Percentiles rank a stretch among this genome's conserved stretches.
These are phyloP conservation scores for Thaumatotibia leucotreta DNA, from an alignment of 1,140 invertebrate species.

Conservation along the genomic window DNA sequence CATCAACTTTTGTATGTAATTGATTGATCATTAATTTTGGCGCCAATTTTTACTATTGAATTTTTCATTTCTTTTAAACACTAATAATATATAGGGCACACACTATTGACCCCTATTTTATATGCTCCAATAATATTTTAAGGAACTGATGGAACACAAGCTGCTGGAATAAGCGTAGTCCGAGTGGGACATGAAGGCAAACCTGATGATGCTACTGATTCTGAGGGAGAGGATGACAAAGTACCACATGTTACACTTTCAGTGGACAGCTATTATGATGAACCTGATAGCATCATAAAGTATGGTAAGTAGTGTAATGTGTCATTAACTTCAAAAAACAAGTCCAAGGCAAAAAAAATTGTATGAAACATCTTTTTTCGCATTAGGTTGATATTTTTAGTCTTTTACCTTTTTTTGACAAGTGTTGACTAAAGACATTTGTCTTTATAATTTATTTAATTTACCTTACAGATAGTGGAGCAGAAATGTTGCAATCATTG, in stretches of 20 bases:
- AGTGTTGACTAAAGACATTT: too few relatives aligned
- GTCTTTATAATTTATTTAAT: slow-evolving; percentile 16
- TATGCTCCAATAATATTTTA: slow-evolving; percentile 20
- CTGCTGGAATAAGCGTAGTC: slow-evolving; percentile 67
- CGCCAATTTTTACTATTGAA: slow-evolving; percentile 34
- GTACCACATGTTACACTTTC: slow-evolving; percentile 67
- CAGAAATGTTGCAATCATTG: slow-evolving; percentile 73
- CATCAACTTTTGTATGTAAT: background rate
- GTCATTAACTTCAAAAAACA: too few relatives aligned
- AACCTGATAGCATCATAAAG: slow-evolving; percentile 69
- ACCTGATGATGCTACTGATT: slow-evolving; percentile 71
- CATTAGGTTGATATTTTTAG: background rate
- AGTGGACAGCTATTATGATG: slow-evolving; percentile 70
- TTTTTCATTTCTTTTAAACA: too few relatives aligned
- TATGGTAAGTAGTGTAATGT: slow-evolving; percentile 70
- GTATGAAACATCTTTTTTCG: too few relatives aligned
- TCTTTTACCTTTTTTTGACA: too few relatives aligned
- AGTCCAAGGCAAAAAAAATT: too few relatives aligned
- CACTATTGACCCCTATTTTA: slow-evolving; percentile 42
- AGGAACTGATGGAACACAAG: slow-evolving; percentile 67
- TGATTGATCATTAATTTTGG: slow-evolving; percentile 18
- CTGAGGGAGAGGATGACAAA: slow-evolving; percentile 69
- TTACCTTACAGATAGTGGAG: slow-evolving; percentile 65
- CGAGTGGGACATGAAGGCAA: slow-evolving; percentile 66
- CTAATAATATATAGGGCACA: background rate